Percentiles rank a stretch among this genome's conserved stretches.
Conservation (phyloP, 2,888 invertebrate genomes). For the Drosophila ustulata region DNA sequence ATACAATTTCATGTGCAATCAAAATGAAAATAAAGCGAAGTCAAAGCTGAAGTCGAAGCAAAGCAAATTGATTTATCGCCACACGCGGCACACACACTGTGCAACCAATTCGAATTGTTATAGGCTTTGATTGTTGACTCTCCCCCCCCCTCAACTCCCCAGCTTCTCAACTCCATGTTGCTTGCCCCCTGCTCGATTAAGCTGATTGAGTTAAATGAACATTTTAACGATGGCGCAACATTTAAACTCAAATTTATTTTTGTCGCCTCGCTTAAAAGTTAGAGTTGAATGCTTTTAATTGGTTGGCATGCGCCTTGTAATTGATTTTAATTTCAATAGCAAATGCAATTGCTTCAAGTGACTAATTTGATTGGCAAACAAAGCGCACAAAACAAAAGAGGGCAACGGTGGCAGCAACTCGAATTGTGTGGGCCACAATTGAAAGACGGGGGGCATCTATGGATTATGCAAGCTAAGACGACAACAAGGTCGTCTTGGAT, state of each 20-base stretch:
- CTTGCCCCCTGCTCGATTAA: slow-evolving; percentile 12
- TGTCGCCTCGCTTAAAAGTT: slow-evolving; percentile 59
- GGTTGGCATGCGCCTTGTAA: slow-evolving; percentile 51
- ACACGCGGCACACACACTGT: slow-evolving; percentile 60
- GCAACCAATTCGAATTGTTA: slow-evolving; percentile 59
- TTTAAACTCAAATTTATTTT: slow-evolving; percentile 68
- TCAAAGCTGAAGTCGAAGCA: slow-evolving; percentile 16
- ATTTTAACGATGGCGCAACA: slow-evolving; percentile 64
- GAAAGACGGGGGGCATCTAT: slow-evolving; percentile 7
- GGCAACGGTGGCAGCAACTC: slow-evolving; percentile 1
- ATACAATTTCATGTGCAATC: slow-evolving; percentile 70
- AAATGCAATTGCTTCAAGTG: slow-evolving; percentile 61
- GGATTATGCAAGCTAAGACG: slow-evolving; percentile 55
- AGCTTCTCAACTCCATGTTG: not conserved
- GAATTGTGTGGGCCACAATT: slow-evolving; percentile 51
- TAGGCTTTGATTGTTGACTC: slow-evolving; percentile 52
- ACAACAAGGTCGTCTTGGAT: slow-evolving; percentile 63
- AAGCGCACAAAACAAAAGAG: slow-evolving; percentile 23
- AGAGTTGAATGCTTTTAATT: slow-evolving; percentile 68
- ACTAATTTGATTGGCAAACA: slow-evolving; percentile 77
- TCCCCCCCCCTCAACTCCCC: not conserved
- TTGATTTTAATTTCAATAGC: slow-evolving; percentile 39
- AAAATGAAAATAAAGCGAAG: slow-evolving; percentile 54
- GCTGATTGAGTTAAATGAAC: slow-evolving; percentile 77
- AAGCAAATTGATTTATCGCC: slow-evolving; percentile 77